These are phyloP conservation scores for Anser brachyrhynchus DNA, from an alignment of 2,113 vertebrate genomes.

Conservation along the genomic window DNA sequence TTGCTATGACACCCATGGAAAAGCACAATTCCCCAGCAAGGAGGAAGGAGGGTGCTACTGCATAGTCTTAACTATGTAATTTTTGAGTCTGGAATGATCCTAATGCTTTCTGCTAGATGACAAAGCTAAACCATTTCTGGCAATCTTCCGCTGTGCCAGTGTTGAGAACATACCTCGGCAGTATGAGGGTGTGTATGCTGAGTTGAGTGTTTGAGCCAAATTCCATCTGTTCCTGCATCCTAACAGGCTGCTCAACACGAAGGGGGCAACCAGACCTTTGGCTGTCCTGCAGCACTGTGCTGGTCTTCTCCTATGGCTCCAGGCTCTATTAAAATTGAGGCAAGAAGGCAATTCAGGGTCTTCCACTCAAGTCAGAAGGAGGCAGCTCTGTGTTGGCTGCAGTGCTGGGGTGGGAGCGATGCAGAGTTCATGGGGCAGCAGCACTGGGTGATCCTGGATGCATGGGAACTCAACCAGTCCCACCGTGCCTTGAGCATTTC, in stretches of 20 bases:
- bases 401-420: too few relatives aligned
- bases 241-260: rapidly evolving
- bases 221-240: not conserved
- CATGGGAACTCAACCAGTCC: rapidly evolving
- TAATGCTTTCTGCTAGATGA: not conserved
- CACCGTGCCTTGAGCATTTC: not conserved
- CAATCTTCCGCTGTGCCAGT: not conserved
- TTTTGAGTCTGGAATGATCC: not conserved
- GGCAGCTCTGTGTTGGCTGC: rapidly evolving
- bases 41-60: not conserved
- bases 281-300: rapidly evolving
- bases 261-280: not conserved
- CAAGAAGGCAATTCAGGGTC: rapidly evolving
- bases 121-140: not conserved
- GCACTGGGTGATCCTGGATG: rapidly evolving
- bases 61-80: not conserved
- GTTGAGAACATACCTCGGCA: not conserved
- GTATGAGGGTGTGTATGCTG: not conserved
- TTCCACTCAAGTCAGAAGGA: not conserved
- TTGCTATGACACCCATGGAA: not conserved
- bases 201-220: not conserved
- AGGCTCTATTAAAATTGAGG: not conserved
- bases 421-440: not conserved
- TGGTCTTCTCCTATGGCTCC: not conserved
- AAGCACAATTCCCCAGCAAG: not conserved